phyloP scores from a whole-genome alignment of 2,888 invertebrate species.

The Nymphalis urticae region DNA sequence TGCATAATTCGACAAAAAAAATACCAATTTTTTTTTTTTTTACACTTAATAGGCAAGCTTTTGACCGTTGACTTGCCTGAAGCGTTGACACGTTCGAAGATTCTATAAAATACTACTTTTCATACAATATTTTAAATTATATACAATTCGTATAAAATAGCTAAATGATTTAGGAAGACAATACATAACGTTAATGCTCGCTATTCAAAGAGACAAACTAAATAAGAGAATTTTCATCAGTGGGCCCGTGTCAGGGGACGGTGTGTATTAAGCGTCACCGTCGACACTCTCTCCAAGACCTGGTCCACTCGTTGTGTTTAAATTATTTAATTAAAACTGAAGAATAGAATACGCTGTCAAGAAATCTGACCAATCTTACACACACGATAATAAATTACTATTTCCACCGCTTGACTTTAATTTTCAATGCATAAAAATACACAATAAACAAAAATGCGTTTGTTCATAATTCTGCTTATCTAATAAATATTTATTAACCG shows the following conservation, averaged over 20 bases:
- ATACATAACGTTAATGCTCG: conserved; percentile 24
- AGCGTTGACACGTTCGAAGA: too few relatives aligned
- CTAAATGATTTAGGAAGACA: background rate
- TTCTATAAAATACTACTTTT: too few relatives aligned
- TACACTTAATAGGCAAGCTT: too few relatives aligned
- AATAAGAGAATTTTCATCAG: conserved; percentile 36
- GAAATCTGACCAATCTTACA: conserved; percentile 9
- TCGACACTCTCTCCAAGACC: conserved; percentile 32
- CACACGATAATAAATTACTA: background rate
- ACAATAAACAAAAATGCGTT: too few relatives aligned
- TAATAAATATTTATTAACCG: too few relatives aligned
- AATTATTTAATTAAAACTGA: conserved; percentile 43
- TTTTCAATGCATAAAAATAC: background rate
- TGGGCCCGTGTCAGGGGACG: conserved; percentile 37
- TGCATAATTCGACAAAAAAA: too few relatives aligned
- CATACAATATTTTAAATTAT: too few relatives aligned
- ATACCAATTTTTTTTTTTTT: too few relatives aligned
- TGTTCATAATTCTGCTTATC: too few relatives aligned
- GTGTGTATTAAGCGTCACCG: conserved; percentile 41
- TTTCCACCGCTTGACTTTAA: background rate
- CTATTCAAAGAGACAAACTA: conserved; percentile 29
- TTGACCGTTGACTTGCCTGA: too few relatives aligned
- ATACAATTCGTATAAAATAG: background rate
- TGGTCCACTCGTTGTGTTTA: conserved; percentile 36
- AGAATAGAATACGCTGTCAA: conserved; percentile 11